Conservation (phyloP, 2,113 vertebrate genomes). For the Arvicanthis niloticus region DNA sequence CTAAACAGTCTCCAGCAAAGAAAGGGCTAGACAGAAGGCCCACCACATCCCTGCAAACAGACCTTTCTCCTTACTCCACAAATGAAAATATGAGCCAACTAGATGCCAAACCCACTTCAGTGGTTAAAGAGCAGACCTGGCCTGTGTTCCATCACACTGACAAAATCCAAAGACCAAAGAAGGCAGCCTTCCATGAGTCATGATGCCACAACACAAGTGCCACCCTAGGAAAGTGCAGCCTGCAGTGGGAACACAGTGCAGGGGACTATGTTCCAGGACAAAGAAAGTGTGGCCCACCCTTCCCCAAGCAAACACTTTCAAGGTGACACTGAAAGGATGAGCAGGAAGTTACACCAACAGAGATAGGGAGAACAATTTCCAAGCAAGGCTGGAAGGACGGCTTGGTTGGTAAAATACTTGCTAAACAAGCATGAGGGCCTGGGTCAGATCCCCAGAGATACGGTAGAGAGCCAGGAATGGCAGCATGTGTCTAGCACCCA, state of each 20-base stretch:
- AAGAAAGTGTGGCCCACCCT: not conserved
- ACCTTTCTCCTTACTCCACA: not conserved
- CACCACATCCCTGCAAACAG: not conserved
- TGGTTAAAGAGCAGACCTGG: not conserved
- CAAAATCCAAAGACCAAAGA: slow-evolving; percentile 7
- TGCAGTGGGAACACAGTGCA: not conserved
- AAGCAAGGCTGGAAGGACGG: not conserved
- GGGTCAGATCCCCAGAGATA: not conserved
- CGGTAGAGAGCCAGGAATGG: not conserved
- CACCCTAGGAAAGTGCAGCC: not conserved
- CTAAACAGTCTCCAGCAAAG: not conserved
- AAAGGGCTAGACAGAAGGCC: not conserved
- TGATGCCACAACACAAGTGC: rapidly evolving
- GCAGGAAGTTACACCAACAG: not conserved
- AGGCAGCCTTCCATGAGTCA: not conserved
- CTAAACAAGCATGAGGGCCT: too few species aligned
- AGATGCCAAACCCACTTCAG: not conserved
- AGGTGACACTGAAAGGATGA: not conserved
- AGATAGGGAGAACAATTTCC: not conserved
- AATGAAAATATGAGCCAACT: not conserved
- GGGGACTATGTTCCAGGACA: not conserved
- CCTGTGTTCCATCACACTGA: not conserved
- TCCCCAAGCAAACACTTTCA: not conserved
- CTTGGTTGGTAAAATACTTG: not conserved
- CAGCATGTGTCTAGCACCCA: not conserved